phyloP scores from a whole-genome alignment of 2,888 invertebrate genomes.

The Ornithoptera alexandrae region DNA sequence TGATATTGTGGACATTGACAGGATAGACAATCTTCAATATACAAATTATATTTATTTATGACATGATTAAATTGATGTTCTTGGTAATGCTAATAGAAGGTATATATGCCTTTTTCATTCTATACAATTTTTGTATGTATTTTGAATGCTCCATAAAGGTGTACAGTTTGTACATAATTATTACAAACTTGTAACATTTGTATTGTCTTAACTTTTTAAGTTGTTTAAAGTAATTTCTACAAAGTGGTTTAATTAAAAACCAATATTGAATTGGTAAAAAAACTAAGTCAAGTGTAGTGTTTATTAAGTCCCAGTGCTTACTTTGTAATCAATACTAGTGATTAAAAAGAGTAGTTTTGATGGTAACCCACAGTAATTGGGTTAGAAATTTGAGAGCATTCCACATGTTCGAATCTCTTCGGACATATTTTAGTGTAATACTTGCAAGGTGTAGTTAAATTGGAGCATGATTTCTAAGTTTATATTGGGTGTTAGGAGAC shows the following conservation, averaged over 20 bases:
- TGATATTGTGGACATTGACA: constrained; percentile 2
- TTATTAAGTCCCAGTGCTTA: constrained; percentile 54
- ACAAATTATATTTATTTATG: neutral
- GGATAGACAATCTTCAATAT: neutral
- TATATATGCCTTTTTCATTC: constrained; percentile 19
- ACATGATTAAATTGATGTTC: constrained; percentile 12
- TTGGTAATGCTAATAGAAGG: constrained; percentile 11
- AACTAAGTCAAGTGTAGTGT: constrained; percentile 31
- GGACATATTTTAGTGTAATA: constrained; percentile 45
- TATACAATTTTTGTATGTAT: constrained; percentile 30
- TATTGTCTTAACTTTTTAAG: constrained; percentile 13
- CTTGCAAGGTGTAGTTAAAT: constrained; percentile 50
- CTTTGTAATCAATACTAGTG: constrained; percentile 53
- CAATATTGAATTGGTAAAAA: constrained; percentile 19
- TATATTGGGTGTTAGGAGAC: constrained; percentile 20
- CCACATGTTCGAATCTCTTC: constrained; percentile 58
- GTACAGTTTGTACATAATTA: constrained; percentile 18
- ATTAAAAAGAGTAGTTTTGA: constrained; percentile 40
- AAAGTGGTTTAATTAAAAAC: constrained; percentile 12
- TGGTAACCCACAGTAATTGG: constrained; percentile 42
- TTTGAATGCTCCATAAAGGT: constrained; percentile 27
- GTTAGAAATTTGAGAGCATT: constrained; percentile 62
- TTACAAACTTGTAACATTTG: constrained; percentile 9
- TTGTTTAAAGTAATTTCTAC: constrained; percentile 4
- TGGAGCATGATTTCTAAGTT: constrained; percentile 48